Conservation (phyloP, 2,113 vertebrate genomes). For the Rhodinocichla rosea region DNA sequence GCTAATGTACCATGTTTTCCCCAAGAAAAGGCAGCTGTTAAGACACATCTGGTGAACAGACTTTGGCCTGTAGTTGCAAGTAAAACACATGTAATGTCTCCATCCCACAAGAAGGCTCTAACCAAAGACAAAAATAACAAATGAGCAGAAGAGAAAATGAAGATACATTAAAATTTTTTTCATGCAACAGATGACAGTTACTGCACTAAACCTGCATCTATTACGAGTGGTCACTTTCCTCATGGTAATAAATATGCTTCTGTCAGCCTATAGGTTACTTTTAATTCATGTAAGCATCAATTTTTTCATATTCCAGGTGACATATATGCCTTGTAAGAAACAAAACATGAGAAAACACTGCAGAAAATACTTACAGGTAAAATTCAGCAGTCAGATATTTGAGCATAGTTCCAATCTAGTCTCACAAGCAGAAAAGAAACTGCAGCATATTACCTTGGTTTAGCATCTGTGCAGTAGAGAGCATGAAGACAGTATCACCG, state of each 20-base stretch:
- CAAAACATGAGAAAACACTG: neutral
- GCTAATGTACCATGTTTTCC: neutral
- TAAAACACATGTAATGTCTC: neutral
- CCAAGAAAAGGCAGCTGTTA: neutral
- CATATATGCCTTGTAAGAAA: neutral
- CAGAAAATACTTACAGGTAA: neutral
- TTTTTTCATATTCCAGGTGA: neutral
- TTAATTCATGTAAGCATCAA: neutral
- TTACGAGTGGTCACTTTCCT: neutral
- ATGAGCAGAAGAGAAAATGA: neutral
- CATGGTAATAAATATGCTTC: neutral
- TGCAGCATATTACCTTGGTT: neutral
- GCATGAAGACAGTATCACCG: neutral
- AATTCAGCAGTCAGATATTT: neutral
- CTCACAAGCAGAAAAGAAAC: neutral
- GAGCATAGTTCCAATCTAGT: neutral
- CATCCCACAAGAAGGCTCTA: neutral
- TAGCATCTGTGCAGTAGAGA: neutral
- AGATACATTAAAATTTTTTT: neutral
- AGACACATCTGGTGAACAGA: neutral
- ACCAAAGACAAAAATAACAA: neutral
- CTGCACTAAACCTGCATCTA: neutral
- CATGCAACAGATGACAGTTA: neutral
- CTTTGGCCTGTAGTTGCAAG: neutral
- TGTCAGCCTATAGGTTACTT: neutral